Percentiles rank a stretch among this genome's conserved stretches.
phyloP scores from a whole-genome alignment of 2,113 vertebrate genomes.

The Hucho hucho region DNA sequence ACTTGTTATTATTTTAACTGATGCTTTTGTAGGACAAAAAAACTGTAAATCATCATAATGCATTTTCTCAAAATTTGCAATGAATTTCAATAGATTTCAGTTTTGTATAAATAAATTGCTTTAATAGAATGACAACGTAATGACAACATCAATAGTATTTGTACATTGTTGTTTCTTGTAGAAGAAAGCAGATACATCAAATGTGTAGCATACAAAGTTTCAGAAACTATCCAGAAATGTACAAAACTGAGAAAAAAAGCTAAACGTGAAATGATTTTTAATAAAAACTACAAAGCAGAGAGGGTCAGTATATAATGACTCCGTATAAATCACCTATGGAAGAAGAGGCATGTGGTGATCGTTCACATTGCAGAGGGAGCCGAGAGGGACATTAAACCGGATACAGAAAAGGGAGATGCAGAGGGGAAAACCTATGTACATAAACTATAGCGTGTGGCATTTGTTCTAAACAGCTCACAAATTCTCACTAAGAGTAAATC shows the following conservation, averaged over 20 bases:
- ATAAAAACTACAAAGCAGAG: constrained; percentile 59
- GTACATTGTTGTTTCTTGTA: constrained; percentile 68
- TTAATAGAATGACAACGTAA: constrained; percentile 57
- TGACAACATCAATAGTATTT: constrained; percentile 67
- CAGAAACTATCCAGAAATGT: constrained; percentile 71
- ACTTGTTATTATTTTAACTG: background rate
- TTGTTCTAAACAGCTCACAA: no score
- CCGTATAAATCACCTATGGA: constrained; percentile 51
- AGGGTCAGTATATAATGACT: constrained; percentile 67
- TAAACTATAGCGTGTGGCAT: background rate
- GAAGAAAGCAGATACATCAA: constrained; percentile 67
- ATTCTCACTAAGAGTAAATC: no score
- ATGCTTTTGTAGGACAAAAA: background rate
- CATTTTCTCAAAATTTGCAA: background rate
- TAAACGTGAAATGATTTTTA: constrained; percentile 63
- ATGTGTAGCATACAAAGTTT: constrained; percentile 65
- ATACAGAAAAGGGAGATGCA: background rate
- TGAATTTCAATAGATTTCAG: constrained; percentile 9
- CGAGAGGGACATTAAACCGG: constrained; percentile 28
- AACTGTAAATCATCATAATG: background rate
- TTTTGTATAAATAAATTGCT: constrained; percentile 73
- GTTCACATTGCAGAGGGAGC: constrained; percentile 64
- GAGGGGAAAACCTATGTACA: background rate
- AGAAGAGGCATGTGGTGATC: constrained; percentile 59
- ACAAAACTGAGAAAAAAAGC: constrained; percentile 64